Base-by-base conservation (phyloP, 1,140 invertebrate genomes). In the Gonatopus flavifemur region DNA sequence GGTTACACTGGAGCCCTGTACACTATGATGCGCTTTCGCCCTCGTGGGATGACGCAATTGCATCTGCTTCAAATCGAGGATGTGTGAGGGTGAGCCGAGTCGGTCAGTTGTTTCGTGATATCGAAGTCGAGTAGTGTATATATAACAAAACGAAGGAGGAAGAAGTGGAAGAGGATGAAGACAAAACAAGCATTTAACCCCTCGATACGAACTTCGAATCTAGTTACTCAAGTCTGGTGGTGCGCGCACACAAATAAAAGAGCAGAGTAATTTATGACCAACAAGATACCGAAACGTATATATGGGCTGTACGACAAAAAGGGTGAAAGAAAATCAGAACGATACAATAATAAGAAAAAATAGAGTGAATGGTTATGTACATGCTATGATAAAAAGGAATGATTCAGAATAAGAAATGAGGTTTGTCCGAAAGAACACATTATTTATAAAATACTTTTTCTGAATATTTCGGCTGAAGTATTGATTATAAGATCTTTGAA, bases 31-130 rank as follows among this genome's bases (percentile, higher is more conserved):
- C 53, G 39, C 53, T 43, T 47, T 62, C 61, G 57, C 59, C 64
- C 62, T 62, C 64, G 62, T 62, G 60, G 57, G 67, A 69, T 67
- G 41, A 69, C 66, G 67, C 59, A 62, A 70, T 69, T 67, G 69
- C 67, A 71, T 70, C 65, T 67, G 64, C 54, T 42, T 44, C 52
- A 52, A 52, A 52, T 55, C 55, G 58, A 59, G 58, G 57, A 52
- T 40, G 32, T 9, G 35, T 20, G 18, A 15, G 44, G 48, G 58
- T 52, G 36, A 36, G 49, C 28, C 31, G 24, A 39, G 42, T 32
- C 10, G 35, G n/a, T n/a, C n/a, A n/a, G 22, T 21, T 18, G 30
- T 22, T 16, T 30, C 32, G 40, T 33, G 38, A 28, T 49, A 50
- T 50, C 50, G 51, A 21, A 47, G 30, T 28, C 51, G 52, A 49